Percentiles rank a stretch among this genome's conserved stretches.
Evolutionary conservation across 2,797 vertebrate genomes (phyloP).

Genomic region (Chaunax sp.): DNA sequence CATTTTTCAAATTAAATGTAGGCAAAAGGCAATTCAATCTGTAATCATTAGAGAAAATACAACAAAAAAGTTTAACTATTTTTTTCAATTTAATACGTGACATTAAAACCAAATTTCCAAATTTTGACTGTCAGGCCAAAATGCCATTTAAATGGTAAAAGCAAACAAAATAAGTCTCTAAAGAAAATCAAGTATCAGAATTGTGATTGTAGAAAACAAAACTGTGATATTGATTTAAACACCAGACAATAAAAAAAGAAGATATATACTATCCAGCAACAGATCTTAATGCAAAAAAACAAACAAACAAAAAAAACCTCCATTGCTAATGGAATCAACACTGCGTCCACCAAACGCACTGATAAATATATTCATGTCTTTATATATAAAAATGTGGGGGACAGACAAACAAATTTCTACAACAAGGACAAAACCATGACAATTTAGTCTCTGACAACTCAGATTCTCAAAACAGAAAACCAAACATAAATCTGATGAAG

Average conservation of each 20-base stretch:
- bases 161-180: slow-evolving; percentile 56
- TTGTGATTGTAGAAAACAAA: slow-evolving; percentile 76
- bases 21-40: slow-evolving; percentile 67
- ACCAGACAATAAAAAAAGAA: slow-evolving; percentile 67
- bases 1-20: slow-evolving; percentile 65
- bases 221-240: slow-evolving; percentile 72
- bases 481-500: slow-evolving; percentile 62
- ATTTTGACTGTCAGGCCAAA: slow-evolving; percentile 70
- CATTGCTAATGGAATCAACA: slow-evolving; percentile 78
- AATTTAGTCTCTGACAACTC: slow-evolving; percentile 67
- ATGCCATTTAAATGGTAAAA: slow-evolving; percentile 67
- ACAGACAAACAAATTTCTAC: slow-evolving; percentile 74
- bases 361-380: slow-evolving; percentile 86
- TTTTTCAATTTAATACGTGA: slow-evolving; percentile 61
- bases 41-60: slow-evolving; percentile 47
- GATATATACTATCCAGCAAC: slow-evolving; percentile 78
- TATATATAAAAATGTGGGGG: slow-evolving; percentile 80
- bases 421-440: slow-evolving; percentile 72
- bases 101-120: slow-evolving; percentile 64
- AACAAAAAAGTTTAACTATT: slow-evolving; percentile 57
- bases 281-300: slow-evolving; percentile 75
- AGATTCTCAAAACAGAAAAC: slow-evolving; percentile 56
- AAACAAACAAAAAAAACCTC: slow-evolving; percentile 44
- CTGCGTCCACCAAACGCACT: slow-evolving; percentile 77
- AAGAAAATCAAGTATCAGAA: slow-evolving; percentile 75